These are phyloP conservation scores for Leptocoma aspasia DNA, from an alignment of 2,113 vertebrate genomes.

Conservation along the genomic window DNA sequence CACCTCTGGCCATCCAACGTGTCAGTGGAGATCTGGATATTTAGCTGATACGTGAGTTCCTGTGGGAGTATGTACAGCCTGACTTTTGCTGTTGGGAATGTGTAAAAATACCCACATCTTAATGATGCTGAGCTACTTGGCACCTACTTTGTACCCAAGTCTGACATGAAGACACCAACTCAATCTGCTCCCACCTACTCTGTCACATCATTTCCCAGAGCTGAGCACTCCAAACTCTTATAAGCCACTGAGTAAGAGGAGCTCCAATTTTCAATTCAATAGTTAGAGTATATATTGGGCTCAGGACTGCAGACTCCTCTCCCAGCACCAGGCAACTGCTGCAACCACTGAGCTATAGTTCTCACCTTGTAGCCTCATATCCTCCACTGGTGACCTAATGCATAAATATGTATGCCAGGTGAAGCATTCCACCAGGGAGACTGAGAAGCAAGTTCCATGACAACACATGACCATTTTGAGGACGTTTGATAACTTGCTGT, in stretches of 20 bases:
- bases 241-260: neutral
- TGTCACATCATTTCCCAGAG: neutral
- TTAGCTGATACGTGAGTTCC: neutral
- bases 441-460: neutral
- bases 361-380: neutral
- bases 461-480: neutral
- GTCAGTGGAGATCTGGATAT: neutral
- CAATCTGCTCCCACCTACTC: neutral
- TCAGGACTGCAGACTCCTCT: neutral
- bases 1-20: neutral
- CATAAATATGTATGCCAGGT: neutral
- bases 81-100: neutral
- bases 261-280: neutral
- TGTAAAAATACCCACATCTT: neutral
- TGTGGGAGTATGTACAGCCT: neutral
- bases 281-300: neutral
- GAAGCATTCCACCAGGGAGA: neutral
- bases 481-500: neutral
- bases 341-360: neutral
- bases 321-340: neutral
- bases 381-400: neutral
- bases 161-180: neutral
- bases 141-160: neutral
- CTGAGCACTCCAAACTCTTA: neutral
- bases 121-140: neutral